Conservation (phyloP, 2,888 invertebrate genomes). For the Actias luna region DNA sequence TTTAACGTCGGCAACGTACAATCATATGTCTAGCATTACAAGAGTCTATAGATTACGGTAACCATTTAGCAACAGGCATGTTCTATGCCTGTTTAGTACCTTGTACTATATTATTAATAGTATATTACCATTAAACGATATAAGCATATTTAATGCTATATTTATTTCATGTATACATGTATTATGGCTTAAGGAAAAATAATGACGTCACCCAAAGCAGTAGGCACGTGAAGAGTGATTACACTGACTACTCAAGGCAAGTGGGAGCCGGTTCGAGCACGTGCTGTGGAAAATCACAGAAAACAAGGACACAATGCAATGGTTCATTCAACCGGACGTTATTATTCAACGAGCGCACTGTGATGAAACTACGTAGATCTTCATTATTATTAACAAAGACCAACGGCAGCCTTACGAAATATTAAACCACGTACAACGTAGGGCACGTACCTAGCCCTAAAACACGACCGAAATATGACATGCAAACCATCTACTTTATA, state of each 20-base stretch:
- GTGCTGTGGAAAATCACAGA: conserved; percentile 80
- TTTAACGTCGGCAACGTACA: no score
- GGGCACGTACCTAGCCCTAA: conserved; percentile 51
- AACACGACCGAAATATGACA: conserved; percentile 45
- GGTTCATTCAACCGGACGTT: conserved; percentile 80
- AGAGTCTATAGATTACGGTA: no score
- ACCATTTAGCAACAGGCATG: no score
- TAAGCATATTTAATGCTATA: no score
- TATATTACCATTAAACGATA: no score
- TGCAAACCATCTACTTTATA: conserved; percentile 23
- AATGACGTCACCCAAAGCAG: conserved; percentile 26
- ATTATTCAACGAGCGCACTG: conserved; percentile 77
- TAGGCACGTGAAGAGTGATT: conserved; percentile 43
- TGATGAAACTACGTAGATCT: conserved; percentile 76
- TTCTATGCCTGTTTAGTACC: no score
- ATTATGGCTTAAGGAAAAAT: conserved; percentile 52
- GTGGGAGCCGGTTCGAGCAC: conserved; percentile 46
- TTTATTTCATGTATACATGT: conserved; percentile 30
- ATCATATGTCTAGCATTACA: no score
- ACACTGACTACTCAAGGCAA: conserved; percentile 28
- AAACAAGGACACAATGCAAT: conserved; percentile 81
- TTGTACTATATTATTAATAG: no score
- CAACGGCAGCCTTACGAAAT: conserved; percentile 61
- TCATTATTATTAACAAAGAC: conserved; percentile 77
- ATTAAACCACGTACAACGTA: conserved; percentile 57